Base-by-base conservation (phyloP, 2,888 invertebrate genomes). In the Fragum whitleyi region DNA sequence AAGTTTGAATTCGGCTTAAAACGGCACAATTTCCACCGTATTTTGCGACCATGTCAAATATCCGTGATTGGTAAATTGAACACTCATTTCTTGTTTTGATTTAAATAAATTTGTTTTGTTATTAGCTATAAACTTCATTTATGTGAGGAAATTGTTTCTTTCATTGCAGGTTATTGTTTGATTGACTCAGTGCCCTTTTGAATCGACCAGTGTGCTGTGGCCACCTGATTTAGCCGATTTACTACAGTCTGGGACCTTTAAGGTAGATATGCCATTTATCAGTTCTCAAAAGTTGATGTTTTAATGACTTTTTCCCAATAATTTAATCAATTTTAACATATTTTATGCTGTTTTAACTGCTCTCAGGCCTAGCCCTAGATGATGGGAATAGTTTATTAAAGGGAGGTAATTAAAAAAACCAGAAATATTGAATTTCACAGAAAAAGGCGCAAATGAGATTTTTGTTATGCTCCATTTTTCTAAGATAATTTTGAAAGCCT, bases 121-220 rank as follows among this genome's bases (percentile, higher is more conserved):
- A 9, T 16, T 9, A 47, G 47, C 47, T 47, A 9, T 47, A 47
- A 3, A 5, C 47, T 47, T 47, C 47, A 47, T 47, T 47, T 14
- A 47, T 47, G 47, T 16, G 3, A 47, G 47, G n/a, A 47, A 47
- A 47, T 19, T 47, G 47, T 14, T 47, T 47, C 47, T 47, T 47
- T 47, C 47, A 47, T n/a, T 47, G 47, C 47, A 47, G 47, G 47
- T 47, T 47, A n/a, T 47, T 47, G 47, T 9, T 47, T 47, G 47
- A 47, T 5, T 5, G 47, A 47, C 14, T 47, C 14, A 16, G 47
- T 16, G 3, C n/a, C n/a, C n/a, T n/a, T n/a, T 5, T 3, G 16
- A 47, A 14, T 5, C 14, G 14, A n/a, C 3, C 16, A 3, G 47
- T 47, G 47, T n/a, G n/a, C n/a, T 47, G 47, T 47, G 14, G 47